Base-by-base conservation (phyloP, 2,113 vertebrate species). In the Colinus virginianus region DNA sequence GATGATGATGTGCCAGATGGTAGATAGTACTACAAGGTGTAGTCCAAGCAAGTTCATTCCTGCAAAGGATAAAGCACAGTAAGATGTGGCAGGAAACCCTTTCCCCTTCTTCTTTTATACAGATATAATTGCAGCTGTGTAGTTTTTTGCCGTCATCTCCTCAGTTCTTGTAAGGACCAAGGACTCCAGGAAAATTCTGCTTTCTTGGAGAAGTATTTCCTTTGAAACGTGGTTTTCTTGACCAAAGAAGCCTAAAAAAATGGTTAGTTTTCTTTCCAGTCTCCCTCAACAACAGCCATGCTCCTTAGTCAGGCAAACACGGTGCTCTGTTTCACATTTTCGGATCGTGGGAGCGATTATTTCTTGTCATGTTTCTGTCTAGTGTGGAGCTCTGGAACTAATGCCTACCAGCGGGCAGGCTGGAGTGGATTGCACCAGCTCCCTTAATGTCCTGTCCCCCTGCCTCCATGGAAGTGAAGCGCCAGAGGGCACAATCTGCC, bases 1-100 rank as follows among this genome's bases (percentile, higher is more conserved):
- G 23, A 20, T 28, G 56, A 34, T 0, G 0, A 14, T 8, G 6
- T 34, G 25, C 75, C 11, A 64, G 36, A 43, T 48, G 17, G n/a
- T n/a, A 48, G 16, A 30, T 6, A 43, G 4, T 25, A 42, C 43
- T 19, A 34, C 38, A 36, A 32, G 45, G 14, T 40, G 25, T 56
- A 30, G 30, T 70, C 36, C 26, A 46, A 40, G 43, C 20, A 69
- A 61, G 36, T n/a, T 22, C 5, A 16, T 74, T 82, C 43, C 13
- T 14, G 55, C 7, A 36, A 88, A 82, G 30, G 68, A 53, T 59
- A 69, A 77, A 78, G 74, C 8, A 18, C 25, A 66, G 77, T 28
- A 62, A 62, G 30, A 21, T 55, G 36, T 18, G 64, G 34, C 55
- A 69, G 20, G 15, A 28, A 53, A 43, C 23, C 28, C 32, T 42